Percentiles rank a stretch among this genome's conserved stretches.
Conservation (phyloP, 2,888 invertebrate genomes). For the Rhorus exstirpatorius region DNA sequence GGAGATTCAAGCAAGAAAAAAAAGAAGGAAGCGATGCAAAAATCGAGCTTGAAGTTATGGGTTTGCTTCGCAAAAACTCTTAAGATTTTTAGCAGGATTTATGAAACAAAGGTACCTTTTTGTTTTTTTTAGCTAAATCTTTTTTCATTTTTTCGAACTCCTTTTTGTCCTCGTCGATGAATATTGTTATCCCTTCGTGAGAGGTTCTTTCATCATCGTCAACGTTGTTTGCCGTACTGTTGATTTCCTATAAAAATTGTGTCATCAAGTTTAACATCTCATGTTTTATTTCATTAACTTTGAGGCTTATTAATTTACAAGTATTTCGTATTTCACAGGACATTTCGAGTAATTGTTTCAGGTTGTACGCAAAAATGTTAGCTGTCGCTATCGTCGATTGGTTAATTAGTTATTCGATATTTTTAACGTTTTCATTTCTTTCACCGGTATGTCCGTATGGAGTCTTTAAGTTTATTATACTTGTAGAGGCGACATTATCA, state of each 20-base stretch:
- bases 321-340: conserved; percentile 26
- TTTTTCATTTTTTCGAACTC: conserved; percentile 27
- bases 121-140: conserved; percentile 23
- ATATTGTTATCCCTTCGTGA: conserved; percentile 20
- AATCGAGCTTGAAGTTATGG: conserved; percentile 20
- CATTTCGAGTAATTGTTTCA: conserved; percentile 24
- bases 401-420: conserved; percentile 24
- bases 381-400: conserved; percentile 20
- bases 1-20: conserved; percentile 21
- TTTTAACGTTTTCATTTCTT: conserved; percentile 18
- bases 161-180: conserved; percentile 18
- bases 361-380: too few relatives aligned
- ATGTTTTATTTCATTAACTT: conserved; percentile 22
- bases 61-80: conserved; percentile 25
- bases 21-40: conserved; percentile 19
- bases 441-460: conserved; percentile 8
- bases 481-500: conserved; percentile 21
- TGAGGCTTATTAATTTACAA: conserved; percentile 29
- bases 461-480: conserved; percentile 30
- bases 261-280: conserved; percentile 30
- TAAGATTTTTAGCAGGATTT: conserved; percentile 28
- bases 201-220: conserved; percentile 32
- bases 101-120: conserved; percentile 25
- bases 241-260: conserved; percentile 31
- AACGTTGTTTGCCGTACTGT: conserved; percentile 32